Base-by-base conservation (phyloP, 2,113 vertebrate genomes). In the Cinclus mexicanus region DNA sequence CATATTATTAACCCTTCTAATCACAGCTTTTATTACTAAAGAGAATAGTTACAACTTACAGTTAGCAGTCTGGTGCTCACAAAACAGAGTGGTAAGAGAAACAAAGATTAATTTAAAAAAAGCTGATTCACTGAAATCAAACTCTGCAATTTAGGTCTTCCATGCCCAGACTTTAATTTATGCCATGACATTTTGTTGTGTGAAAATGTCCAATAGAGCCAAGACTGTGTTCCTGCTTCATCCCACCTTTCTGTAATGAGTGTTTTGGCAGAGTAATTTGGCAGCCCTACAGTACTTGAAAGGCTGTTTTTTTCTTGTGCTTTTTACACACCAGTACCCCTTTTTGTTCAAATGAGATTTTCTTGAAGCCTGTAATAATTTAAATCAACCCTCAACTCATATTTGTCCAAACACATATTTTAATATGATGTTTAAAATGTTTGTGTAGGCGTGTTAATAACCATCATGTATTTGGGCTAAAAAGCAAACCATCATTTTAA, bases 401-500 rank as follows among this genome's bases (percentile, higher is more conserved):
- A 86, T 83, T 81, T 6, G 0, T 76, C 49, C 47, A 83, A 95
- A 72, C 21, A 65, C 50, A n/a, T 70, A 69, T 91, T 86, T 91
- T 68, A 83, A 83, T 68, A 46, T n/a, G 52, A 24, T 83, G 24
- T 67, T 87, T 47, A 68, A 95, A 93, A 96, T 90, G 50, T 76
- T 92, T 93, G 71, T 85, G 60, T 77, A 67, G 60, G 41, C 15
- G 3, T 63, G 76, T 78, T 93, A 90, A 81, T 55, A 78, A n/a
- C 31, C 71, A 23, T 90, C 1, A 0, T 49, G 31, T 64, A 88
- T 95, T 92, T 55, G 56, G 68, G 44, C 69, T 94, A 92, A 93
- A 97, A 95, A 57, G 49, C 47, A 81, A 90, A 88, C 68, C 26
- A 52, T 63, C 81, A 67, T 80, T 83, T 96, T 90, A 14, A 93